These are phyloP conservation scores for Drosophila mimica DNA, from an alignment of 2,888 invertebrate genomes.

Conservation along the genomic window DNA sequence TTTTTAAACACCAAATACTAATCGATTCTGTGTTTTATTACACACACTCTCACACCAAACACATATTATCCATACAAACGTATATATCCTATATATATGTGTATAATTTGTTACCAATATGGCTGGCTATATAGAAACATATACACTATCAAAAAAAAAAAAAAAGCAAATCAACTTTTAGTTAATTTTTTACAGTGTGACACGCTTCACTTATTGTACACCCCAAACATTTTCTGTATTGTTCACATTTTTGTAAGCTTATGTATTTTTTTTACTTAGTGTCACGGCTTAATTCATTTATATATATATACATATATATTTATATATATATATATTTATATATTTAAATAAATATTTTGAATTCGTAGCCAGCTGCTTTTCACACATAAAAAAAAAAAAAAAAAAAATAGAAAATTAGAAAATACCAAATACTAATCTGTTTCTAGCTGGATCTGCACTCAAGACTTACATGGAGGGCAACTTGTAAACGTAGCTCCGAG, in stretches of 20 bases:
- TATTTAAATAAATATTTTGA: slow-evolving; percentile 7
- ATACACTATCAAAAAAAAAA: slow-evolving; percentile 1
- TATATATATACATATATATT: slow-evolving; percentile 1
- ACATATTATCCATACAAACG: slow-evolving; percentile 12
- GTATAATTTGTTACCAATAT: slow-evolving; percentile 29
- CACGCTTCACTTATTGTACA: slow-evolving; percentile 47
- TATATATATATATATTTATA: slow-evolving; percentile 3
- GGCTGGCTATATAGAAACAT: slow-evolving; percentile 27
- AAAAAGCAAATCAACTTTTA: background rate
- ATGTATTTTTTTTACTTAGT: slow-evolving; percentile 14
- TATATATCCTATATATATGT: slow-evolving; percentile 3
- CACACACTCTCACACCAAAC: slow-evolving; percentile 36
- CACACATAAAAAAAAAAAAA: slow-evolving; percentile 12
- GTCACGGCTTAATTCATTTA: slow-evolving; percentile 32
- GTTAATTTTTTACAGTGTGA: slow-evolving; percentile 23
- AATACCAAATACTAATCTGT: slow-evolving; percentile 62
- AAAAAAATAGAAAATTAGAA: slow-evolving; percentile 26
- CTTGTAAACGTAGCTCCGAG: slow-evolving; percentile 70
- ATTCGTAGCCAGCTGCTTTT: slow-evolving; percentile 8
- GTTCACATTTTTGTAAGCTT: slow-evolving; percentile 34
- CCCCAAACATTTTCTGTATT: slow-evolving; percentile 4
- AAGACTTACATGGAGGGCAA: slow-evolving; percentile 74
- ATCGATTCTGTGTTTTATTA: slow-evolving; percentile 80
- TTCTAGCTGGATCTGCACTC: slow-evolving; percentile 76
- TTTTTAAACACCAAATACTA: slow-evolving; percentile 69